Evolutionary conservation across 2,888 invertebrate genomes (phyloP), one percentile per base, ranked within the genome.

Genomic region (Cheilosia pagana): DNA sequence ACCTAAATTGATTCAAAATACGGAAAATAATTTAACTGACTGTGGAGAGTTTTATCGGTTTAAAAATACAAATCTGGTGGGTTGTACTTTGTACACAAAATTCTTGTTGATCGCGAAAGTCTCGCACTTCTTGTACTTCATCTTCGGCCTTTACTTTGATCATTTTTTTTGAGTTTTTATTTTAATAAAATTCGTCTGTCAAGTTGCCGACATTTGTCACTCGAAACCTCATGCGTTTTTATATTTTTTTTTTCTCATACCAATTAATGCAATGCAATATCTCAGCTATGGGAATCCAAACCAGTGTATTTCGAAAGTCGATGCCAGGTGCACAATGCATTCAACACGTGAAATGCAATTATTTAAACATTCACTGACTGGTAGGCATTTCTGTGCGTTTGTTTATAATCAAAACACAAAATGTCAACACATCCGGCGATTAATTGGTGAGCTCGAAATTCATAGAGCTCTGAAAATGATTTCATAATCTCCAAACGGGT

Each of bases 381-480:
- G 35, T 35, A 63, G 28, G 23, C 12, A 50, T 50, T 23, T 21
- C 3, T 50, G 7, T 8, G 8, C 7, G 23, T 50, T 62, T 48
- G 10, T 21, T 35, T 62, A n/a, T 41, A 68, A 68, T 55, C 6
- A 41, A 48, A 48, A 28, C 10, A 63, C 41, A 60, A 55, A 70
- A 74, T 63, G 45, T 45, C 52, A 60, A 55, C 67, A 67, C 57
- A 81, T 81, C 81, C 81, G 81, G 75, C 43, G 19, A 35, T 50
- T 63, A 78, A 23, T 48, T 48, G 8, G 12, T 35, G 12, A 35
- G 23, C 14, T 45, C 12, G 48, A 53, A 19, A 28, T 50, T 50
- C 50, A 53, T 57, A 35, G 55, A 57, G 55, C 57, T 57, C 55
- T 28, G 21, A 19, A 63, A 55, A 63, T 8, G 48, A 67, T 68